Conservation (phyloP, 2,888 invertebrate species). For the Hirtodrosophila cameraria region DNA sequence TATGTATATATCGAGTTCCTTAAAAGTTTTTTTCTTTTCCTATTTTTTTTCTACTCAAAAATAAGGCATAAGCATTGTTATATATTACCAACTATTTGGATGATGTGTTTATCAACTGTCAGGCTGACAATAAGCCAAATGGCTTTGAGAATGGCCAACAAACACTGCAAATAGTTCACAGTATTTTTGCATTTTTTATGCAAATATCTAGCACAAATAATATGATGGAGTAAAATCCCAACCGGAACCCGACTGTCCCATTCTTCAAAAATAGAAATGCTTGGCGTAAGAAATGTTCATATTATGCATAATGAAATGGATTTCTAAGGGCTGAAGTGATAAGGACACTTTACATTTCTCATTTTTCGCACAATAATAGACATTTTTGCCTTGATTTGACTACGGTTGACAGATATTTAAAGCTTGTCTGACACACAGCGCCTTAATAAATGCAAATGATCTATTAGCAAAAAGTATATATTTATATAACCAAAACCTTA, state of each 20-base stretch:
- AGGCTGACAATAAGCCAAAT: slow-evolving; percentile 61
- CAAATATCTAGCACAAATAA: slow-evolving; percentile 50
- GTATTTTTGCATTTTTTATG: slow-evolving; percentile 58
- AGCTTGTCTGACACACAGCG: background rate
- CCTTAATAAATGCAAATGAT: slow-evolving; percentile 40
- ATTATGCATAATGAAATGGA: slow-evolving; percentile 71
- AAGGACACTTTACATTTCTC: slow-evolving; percentile 46
- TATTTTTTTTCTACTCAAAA: too few relatives aligned
- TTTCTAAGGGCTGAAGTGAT: slow-evolving; percentile 49
- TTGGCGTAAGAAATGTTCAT: slow-evolving; percentile 39
- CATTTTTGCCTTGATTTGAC: slow-evolving; percentile 14
- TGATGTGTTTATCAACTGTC: slow-evolving; percentile 67
- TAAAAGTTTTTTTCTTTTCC: background rate
- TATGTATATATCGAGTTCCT: too few relatives aligned
- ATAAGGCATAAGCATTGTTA: background rate
- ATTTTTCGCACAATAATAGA: slow-evolving; percentile 26
- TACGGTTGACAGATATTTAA: slow-evolving; percentile 30
- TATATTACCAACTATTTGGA: slow-evolving; percentile 35
- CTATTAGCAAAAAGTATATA: background rate
- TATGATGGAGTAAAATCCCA: slow-evolving; percentile 12
- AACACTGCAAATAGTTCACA: slow-evolving; percentile 38
- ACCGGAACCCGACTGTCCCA: background rate
- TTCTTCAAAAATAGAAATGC: slow-evolving; percentile 3
- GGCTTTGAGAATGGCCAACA: slow-evolving; percentile 38
- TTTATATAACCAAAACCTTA: background rate